Percentiles rank a stretch among this genome's conserved stretches.
Conservation (phyloP, 2,797 vertebrate species). For the Botia almorhae region DNA sequence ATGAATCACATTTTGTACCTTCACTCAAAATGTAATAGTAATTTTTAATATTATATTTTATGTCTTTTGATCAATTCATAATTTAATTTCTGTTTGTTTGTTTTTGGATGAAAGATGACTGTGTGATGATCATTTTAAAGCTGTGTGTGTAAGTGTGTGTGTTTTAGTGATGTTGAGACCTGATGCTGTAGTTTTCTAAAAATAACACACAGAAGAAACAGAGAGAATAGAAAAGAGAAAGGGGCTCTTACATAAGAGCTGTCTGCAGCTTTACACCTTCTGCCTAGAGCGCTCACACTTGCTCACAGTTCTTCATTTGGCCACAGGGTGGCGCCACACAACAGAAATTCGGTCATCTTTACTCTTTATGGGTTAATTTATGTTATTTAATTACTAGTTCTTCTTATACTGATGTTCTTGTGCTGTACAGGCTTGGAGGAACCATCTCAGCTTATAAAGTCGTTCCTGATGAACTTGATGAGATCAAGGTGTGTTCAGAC, state of each 20-base stretch:
- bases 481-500: constrained; percentile 89
- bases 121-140: not conserved
- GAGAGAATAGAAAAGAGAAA: constrained; percentile 22
- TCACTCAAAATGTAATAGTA: too few species aligned
- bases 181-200: constrained; percentile 70
- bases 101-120: too few species aligned
- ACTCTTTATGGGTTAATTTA: too few species aligned
- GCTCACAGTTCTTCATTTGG: constrained; percentile 11
- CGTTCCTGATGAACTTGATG: constrained; percentile 97
- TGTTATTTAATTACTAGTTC: not conserved
- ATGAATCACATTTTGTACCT: too few species aligned
- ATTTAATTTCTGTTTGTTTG: too few species aligned
- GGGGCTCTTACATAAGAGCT: constrained; percentile 74
- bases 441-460: constrained; percentile 98
- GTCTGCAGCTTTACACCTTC: constrained; percentile 76
- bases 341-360: not conserved
- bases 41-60: too few species aligned
- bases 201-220: constrained; percentile 66
- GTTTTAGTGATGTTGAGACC: constrained; percentile 52
- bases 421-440: constrained; percentile 90
- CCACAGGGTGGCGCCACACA: constrained; percentile 49
- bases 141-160: not conserved
- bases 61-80: too few species aligned
- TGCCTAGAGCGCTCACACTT: constrained; percentile 60
- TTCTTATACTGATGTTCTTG: constrained; percentile 57